A percentile compares a stretch with the other conserved stretches of the same genome.
Conservation (phyloP, 2,888 invertebrate genomes). For the Microplitis manilae region DNA sequence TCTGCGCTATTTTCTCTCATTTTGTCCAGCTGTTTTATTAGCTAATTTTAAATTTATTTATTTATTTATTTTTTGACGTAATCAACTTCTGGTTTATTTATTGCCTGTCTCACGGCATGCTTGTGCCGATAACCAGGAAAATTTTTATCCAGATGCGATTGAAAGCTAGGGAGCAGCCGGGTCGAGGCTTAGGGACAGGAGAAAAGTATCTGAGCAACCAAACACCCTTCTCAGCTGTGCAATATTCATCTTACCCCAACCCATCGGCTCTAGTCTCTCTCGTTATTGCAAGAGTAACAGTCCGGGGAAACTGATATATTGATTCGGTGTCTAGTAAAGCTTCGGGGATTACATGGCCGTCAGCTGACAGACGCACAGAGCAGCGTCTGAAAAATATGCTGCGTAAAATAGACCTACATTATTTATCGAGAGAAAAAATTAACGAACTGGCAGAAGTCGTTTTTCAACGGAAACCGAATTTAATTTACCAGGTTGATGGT, state of each 20-base stretch:
- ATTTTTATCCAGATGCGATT: conserved; percentile 21
- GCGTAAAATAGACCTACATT: neutral
- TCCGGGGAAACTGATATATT: conserved; percentile 39
- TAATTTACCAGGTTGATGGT: too few relatives aligned
- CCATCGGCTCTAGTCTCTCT: neutral
- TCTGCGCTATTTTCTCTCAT: conserved; percentile 38
- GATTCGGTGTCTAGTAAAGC: conserved; percentile 39
- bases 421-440: neutral
- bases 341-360: conserved; percentile 36
- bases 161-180: conserved; percentile 19
- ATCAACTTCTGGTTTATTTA: neutral
- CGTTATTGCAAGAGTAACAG: conserved; percentile 29
- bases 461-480: too few relatives aligned
- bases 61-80: neutral
- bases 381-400: neutral
- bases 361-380: neutral
- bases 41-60: neutral
- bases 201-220: conserved; percentile 22
- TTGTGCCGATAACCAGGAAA: neutral
- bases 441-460: too few relatives aligned
- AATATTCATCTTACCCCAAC: conserved; percentile 35
- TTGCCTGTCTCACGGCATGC: neutral
- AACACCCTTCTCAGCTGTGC: conserved; percentile 22
- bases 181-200: conserved; percentile 10
- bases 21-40: neutral